A percentile compares a stretch with the other conserved stretches of the same genome.
phyloP scores from a whole-genome alignment of 1,140 invertebrate species.

The Argopecten irradians region DNA sequence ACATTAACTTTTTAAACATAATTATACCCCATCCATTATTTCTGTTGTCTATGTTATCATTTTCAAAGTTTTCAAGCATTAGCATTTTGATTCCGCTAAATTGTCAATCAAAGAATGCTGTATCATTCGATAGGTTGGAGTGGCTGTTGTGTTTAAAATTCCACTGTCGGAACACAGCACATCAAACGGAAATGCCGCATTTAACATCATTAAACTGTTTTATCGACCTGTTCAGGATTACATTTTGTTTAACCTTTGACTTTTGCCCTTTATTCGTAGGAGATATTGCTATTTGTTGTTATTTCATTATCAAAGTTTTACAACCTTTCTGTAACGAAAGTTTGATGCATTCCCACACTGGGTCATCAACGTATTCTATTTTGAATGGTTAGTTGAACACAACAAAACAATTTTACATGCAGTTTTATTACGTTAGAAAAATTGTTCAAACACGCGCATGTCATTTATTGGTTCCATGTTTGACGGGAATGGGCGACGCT shows the following conservation, averaged over 20 bases:
- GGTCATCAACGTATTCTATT: neutral
- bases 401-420: constrained; percentile 1
- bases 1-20: too few relatives aligned
- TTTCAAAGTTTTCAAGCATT: too few relatives aligned
- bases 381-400: neutral
- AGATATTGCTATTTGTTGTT: neutral
- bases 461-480: neutral
- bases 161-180: neutral
- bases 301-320: neutral
- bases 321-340: neutral
- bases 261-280: neutral
- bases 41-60: too few relatives aligned
- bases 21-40: too few relatives aligned
- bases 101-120: neutral
- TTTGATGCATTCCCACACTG: neutral
- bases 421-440: constrained; percentile 19
- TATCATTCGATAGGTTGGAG: neutral
- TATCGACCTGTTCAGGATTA: neutral
- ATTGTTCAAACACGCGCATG: neutral
- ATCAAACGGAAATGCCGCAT: neutral
- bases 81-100: too few relatives aligned
- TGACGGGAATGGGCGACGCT: neutral
- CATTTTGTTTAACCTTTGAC: neutral
- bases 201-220: neutral
- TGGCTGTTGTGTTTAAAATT: neutral